Evolutionary conservation across 2,888 invertebrate species (phyloP).

Genomic region (Allophyes oxyacanthae): DNA sequence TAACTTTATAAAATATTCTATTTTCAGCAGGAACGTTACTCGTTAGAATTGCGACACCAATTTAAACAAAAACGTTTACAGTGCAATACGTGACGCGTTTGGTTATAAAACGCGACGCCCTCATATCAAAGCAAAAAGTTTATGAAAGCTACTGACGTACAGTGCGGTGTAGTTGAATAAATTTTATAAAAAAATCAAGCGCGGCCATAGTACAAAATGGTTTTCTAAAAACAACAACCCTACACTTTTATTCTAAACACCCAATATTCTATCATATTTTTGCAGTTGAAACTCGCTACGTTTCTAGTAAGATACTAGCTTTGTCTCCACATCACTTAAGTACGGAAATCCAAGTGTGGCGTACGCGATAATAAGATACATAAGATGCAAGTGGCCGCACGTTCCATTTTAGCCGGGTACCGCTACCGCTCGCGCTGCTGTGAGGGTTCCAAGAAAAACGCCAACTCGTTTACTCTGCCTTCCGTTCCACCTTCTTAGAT

Average conservation of each 20-base stretch:
- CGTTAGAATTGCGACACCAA: conserved; percentile 13
- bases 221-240: conserved; percentile 4
- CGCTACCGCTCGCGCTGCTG: conserved; percentile 31
- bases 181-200: conserved; percentile 8
- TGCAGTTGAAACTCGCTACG: neutral
- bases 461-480: conserved; percentile 52
- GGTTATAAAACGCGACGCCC: conserved; percentile 37
- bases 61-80: conserved; percentile 49
- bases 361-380: conserved; percentile 41
- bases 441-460: conserved; percentile 63
- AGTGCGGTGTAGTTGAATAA: conserved; percentile 19
- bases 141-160: conserved; percentile 35
- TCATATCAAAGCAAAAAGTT: conserved; percentile 50
- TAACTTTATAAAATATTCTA: conserved; percentile 33
- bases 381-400: conserved; percentile 42
- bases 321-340: conserved; percentile 21
- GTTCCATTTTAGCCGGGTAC: conserved; percentile 51
- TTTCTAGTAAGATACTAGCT: conserved; percentile 27
- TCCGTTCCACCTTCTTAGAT: conserved; percentile 64
- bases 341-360: conserved; percentile 35
- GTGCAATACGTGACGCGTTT: conserved; percentile 40
- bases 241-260: neutral
- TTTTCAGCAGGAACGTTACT: conserved; percentile 13
- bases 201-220: neutral
- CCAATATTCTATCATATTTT: neutral